Conservation (phyloP, 2,113 vertebrate genomes). For the Arvicanthis niloticus region DNA sequence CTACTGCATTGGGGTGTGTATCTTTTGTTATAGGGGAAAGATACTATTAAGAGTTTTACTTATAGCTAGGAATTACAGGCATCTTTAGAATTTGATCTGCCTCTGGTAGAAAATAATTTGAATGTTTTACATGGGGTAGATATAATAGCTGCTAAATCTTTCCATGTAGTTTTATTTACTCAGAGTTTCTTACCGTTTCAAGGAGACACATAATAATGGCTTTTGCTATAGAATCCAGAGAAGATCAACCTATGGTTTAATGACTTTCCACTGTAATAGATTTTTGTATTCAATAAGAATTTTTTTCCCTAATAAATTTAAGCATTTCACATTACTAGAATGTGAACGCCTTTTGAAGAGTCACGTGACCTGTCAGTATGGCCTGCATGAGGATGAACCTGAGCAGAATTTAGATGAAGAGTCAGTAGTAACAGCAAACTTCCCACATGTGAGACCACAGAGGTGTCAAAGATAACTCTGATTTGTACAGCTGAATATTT, state of each 20-base stretch:
- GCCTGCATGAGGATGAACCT: not conserved
- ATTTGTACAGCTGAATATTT: not conserved
- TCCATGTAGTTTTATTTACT: not conserved
- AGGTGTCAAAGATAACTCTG: not conserved
- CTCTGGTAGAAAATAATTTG: not conserved
- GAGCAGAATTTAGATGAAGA: not conserved
- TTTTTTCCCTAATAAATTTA: not conserved
- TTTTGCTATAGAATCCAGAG: not conserved
- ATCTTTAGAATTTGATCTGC: not conserved
- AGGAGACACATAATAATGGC: not conserved
- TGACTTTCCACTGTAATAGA: not conserved
- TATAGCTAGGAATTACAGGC: not conserved
- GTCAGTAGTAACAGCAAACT: not conserved
- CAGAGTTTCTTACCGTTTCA: not conserved
- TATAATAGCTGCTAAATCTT: not conserved
- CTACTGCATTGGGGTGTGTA: not conserved
- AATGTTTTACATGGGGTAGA: slow-evolving; percentile 11
- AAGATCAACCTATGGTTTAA: not conserved
- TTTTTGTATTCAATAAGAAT: not conserved
- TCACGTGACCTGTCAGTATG: not conserved
- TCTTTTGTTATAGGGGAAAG: slow-evolving; percentile 43
- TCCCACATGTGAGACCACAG: not conserved
- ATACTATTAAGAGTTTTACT: not conserved
- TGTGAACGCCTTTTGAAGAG: slow-evolving; percentile 16
- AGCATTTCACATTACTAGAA: not conserved